Conservation (phyloP, 2,797 vertebrate species). For the Sylvilagus floridanus region DNA sequence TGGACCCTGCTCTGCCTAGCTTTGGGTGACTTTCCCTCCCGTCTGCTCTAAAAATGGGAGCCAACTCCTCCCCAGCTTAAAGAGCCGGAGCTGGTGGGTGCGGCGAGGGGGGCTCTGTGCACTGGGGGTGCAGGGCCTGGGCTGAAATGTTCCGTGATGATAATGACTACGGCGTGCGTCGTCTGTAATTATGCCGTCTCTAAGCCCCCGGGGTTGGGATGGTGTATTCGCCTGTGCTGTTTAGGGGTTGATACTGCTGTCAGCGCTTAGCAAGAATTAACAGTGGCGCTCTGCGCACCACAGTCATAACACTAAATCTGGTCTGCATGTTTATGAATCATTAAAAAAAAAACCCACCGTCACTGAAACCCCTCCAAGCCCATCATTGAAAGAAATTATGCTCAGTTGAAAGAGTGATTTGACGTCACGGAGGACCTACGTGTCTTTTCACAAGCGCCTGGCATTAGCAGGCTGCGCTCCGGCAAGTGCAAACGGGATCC, state of each 20-base stretch:
- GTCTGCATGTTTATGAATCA: slow-evolving; percentile 83
- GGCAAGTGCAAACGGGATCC: slow-evolving; percentile 75
- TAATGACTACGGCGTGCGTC: slow-evolving; percentile 53
- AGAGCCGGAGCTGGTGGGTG: slow-evolving; percentile 17
- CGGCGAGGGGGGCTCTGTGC: slow-evolving; percentile 15
- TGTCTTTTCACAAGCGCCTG: slow-evolving; percentile 76
- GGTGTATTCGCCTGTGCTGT: slow-evolving; percentile 76
- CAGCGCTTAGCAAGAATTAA: slow-evolving; percentile 81
- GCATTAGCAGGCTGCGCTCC: slow-evolving; percentile 76
- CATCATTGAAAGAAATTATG: slow-evolving; percentile 83
- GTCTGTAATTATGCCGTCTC: slow-evolving; percentile 79
- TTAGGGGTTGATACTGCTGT: slow-evolving; percentile 80
- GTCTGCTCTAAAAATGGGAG: background rate
- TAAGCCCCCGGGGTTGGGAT: slow-evolving; percentile 68
- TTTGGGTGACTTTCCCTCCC: background rate
- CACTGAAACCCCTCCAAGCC: slow-evolving; percentile 78
- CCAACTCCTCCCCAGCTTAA: background rate
- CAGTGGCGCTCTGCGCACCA: slow-evolving; percentile 71
- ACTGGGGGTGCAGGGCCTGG: slow-evolving; percentile 64
- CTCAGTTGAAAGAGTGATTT: slow-evolving; percentile 80
- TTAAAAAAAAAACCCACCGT: slow-evolving; percentile 64
- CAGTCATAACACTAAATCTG: slow-evolving; percentile 82
- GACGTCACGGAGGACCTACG: slow-evolving; percentile 79
- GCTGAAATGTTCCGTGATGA: slow-evolving; percentile 65
- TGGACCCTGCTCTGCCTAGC: background rate